Percentiles rank a stretch among this genome's conserved stretches.
phyloP scores from a whole-genome alignment of 2,797 vertebrate genomes.

The Holocentrus rufus region DNA sequence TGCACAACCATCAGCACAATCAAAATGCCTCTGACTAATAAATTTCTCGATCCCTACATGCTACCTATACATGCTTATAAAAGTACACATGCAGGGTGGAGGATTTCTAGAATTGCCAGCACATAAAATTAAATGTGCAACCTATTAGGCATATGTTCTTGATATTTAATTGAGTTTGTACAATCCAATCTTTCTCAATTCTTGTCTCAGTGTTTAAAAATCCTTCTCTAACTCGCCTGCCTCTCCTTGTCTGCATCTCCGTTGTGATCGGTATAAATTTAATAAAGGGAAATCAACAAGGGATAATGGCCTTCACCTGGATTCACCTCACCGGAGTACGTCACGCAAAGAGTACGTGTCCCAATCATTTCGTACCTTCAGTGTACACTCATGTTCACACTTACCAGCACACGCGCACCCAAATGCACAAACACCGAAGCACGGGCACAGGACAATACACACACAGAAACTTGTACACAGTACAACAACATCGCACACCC shows the following conservation, averaged over 20 bases:
- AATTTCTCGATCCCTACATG: conserved; percentile 6
- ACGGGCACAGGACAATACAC: conserved; percentile 5
- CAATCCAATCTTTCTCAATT: too few species aligned
- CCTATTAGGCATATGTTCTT: too few species aligned
- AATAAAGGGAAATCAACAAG: too few species aligned
- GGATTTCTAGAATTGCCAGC: neutral
- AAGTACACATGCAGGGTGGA: neutral
- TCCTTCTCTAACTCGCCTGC: too few species aligned
- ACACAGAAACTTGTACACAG: conserved; percentile 13
- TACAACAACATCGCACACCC: conserved; percentile 14
- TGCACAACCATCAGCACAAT: conserved; percentile 26
- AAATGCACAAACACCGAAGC: conserved; percentile 11
- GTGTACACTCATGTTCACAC: neutral
- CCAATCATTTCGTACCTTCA: too few species aligned
- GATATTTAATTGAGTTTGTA: too few species aligned
- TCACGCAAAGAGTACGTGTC: too few species aligned
- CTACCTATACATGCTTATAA: conserved; percentile 2
- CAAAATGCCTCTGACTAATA: neutral
- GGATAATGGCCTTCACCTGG: too few species aligned
- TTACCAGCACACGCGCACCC: conserved; percentile 12
- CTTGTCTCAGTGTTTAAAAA: too few species aligned
- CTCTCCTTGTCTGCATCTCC: too few species aligned
- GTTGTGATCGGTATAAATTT: too few species aligned
- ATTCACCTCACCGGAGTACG: too few species aligned
- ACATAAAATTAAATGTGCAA: neutral